Base-by-base conservation (phyloP, 1,140 invertebrate species). In the Zelostemma sp. region DNA sequence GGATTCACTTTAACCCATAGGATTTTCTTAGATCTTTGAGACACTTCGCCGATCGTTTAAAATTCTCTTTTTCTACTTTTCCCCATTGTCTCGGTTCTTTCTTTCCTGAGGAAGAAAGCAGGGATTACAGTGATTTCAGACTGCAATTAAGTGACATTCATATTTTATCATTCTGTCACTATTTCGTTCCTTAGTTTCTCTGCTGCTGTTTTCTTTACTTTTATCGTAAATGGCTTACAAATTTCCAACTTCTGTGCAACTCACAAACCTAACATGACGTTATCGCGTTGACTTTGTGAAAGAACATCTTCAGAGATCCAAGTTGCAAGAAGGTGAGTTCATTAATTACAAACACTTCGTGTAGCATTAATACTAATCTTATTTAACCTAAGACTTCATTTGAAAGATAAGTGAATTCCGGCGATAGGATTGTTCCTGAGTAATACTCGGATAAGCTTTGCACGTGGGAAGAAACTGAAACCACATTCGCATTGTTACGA, bases 401-500 rank as follows among this genome's bases (percentile, higher is more conserved):
- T 41, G 18, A 50, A 56, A 63, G 60, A 63, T 63, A 63, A 63
- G 60, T 63, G 60, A 56, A 63, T 63, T 38, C 51, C 41, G 50
- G 49, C 60, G 60, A 63, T 54, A 56, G 60, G 48, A 56, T 33
- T 56, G 45, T 38, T 55, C 43, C 19, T n/a, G 51, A 63, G 55
- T 56, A 63, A 55, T 63, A 56, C 53, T 43, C 25, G 38, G 46
- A 51, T 56, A 49, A 50, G 53, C 46, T 56, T 49, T 19, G 60
- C 55, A 63, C 60, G 60, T 63, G 60, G 33, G 46, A 56, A 56
- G 60, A 63, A 63, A 63, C 51, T 63, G 35, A 55, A 55, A 56
- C 46, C 35, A 35, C 51, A 55, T 56, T 63, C 60, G 60, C 60
- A 63, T 63, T 51, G 60, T 62, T 63, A 63, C 47, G 60, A 56